phyloP scores from a whole-genome alignment of 2,113 vertebrate species.

The Tor tambroides region DNA sequence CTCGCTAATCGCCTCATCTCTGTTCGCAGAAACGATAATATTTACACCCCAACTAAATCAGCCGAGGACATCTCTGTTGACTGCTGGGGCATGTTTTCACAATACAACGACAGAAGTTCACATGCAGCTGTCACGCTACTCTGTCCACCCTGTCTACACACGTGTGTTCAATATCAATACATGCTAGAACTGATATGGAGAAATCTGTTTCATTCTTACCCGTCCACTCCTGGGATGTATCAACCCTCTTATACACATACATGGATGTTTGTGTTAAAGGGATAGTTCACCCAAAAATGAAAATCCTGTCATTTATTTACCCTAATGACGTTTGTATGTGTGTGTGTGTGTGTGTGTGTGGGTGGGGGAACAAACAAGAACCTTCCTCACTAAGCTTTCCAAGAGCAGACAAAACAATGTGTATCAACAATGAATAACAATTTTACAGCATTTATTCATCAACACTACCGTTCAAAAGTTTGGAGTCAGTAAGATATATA shows the following conservation, averaged over 20 bases:
- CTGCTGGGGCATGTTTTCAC: conserved; percentile 73
- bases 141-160: conserved; percentile 67
- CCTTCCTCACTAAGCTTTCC: too few relatives aligned
- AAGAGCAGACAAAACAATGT: too few relatives aligned
- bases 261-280: background rate
- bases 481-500: too few relatives aligned
- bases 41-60: conserved; percentile 69
- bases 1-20: conserved; percentile 57
- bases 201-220: background rate
- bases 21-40: conserved; percentile 64
- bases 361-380: too few relatives aligned
- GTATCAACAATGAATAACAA: background rate
- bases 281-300: background rate
- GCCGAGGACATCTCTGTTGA: conserved; percentile 70
- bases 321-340: too few relatives aligned
- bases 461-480: too few relatives aligned
- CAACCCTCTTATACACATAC: background rate
- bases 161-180: conserved; percentile 69
- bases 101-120: conserved; percentile 69
- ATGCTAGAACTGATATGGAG: conserved; percentile 15
- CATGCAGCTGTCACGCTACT: conserved; percentile 65
- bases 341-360: background rate
- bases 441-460: background rate
- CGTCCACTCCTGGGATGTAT: background rate
- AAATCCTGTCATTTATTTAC: too few relatives aligned